These are phyloP conservation scores for Sebastolobus alascanus DNA, from an alignment of 2,797 vertebrate genomes.

Conservation along the genomic window DNA sequence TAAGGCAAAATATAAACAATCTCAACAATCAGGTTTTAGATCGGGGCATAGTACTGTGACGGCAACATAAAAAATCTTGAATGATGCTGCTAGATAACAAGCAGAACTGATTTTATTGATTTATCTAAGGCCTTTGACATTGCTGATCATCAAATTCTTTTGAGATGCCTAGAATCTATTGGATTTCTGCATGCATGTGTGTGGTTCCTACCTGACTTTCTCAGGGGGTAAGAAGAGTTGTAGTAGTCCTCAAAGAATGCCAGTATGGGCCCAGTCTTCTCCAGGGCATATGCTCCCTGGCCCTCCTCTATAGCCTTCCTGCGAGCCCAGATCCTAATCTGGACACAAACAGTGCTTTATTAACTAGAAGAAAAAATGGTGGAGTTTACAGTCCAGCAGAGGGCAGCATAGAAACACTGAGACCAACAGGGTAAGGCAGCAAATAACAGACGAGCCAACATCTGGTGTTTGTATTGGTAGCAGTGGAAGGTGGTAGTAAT, in stretches of 20 bases:
- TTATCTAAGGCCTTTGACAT: neutral
- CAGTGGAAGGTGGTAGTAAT: neutral
- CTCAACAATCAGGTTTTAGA: neutral
- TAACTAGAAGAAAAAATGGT: neutral
- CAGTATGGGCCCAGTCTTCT: constrained; percentile 87
- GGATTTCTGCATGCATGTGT: neutral
- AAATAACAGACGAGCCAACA: neutral
- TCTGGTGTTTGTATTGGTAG: neutral
- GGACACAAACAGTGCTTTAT: constrained; percentile 15
- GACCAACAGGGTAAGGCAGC: neutral
- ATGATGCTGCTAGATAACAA: neutral
- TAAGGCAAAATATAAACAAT: neutral
- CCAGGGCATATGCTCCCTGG: constrained; percentile 86
- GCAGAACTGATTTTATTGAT: neutral
- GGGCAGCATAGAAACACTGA: constrained; percentile 40
- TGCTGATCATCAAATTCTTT: neutral
- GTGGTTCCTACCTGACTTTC: constrained; percentile 87
- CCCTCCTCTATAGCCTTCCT: constrained; percentile 78
- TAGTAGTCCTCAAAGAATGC: constrained; percentile 88
- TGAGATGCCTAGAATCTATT: neutral
- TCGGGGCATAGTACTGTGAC: neutral
- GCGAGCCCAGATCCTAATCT: constrained; percentile 95
- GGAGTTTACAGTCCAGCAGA: constrained; percentile 57
- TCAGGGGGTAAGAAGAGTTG: constrained; percentile 85
- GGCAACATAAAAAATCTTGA: neutral